These are phyloP conservation scores for Holacanthella duospinosa DNA, from an alignment of 2,888 invertebrate species.

Conservation along the genomic window DNA sequence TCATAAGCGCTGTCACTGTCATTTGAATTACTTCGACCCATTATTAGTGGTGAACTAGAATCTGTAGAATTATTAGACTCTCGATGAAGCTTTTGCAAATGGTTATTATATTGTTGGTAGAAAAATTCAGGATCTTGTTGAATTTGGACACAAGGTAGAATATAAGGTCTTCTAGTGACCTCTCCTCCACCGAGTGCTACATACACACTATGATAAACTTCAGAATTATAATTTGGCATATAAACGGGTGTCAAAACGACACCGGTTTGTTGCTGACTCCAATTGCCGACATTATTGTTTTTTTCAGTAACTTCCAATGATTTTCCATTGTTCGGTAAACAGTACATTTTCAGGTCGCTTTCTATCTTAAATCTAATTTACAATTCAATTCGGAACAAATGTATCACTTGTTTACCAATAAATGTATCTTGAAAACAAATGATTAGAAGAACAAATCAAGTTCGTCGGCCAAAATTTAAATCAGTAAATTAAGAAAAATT, in stretches of 20 bases:
- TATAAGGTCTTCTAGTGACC: background rate
- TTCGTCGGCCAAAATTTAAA: too few species aligned
- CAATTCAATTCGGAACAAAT: background rate
- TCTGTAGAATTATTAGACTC: background rate
- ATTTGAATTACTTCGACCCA: background rate
- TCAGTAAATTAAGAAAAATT: too few species aligned
- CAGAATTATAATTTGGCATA: background rate
- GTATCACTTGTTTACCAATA: too few species aligned
- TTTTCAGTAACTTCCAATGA: too few species aligned
- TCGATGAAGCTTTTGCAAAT: background rate
- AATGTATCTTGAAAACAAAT: too few species aligned
- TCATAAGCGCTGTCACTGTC: background rate
- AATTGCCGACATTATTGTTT: too few species aligned
- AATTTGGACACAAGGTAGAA: background rate
- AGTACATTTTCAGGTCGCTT: background rate
- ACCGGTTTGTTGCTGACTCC: too few species aligned
- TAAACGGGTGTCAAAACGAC: background rate
- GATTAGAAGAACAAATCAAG: too few species aligned
- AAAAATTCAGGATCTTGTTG: background rate
- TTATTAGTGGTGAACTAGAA: background rate
- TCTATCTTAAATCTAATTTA: background rate
- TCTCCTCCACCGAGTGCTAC: background rate
- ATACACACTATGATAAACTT: background rate
- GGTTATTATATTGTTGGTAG: background rate
- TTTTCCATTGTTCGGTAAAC: too few species aligned